These are phyloP conservation scores for Oryzias javanicus DNA, from an alignment of 2,113 vertebrate species.

Conservation along the genomic window DNA sequence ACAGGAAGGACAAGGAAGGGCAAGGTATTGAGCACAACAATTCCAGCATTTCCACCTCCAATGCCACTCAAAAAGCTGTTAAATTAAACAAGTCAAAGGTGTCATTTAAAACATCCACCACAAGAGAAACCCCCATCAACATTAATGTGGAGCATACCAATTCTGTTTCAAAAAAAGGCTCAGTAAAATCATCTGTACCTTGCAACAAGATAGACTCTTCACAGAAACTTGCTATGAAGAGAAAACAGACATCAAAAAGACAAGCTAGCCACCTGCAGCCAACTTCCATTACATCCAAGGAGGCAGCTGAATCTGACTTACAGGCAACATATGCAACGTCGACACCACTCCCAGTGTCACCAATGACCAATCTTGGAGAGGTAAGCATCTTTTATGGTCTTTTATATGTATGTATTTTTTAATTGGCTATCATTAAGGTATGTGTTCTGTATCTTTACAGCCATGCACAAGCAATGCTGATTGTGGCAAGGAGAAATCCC, in stretches of 20 bases:
- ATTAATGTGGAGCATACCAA: background rate
- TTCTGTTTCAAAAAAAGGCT: background rate
- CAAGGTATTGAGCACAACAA: too few relatives aligned
- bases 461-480: background rate
- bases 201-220: background rate
- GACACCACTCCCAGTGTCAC: conserved; percentile 43
- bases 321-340: conserved; percentile 48
- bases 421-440: background rate
- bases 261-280: background rate
- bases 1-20: too few relatives aligned
- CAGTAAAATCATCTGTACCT: background rate
- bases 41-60: too few relatives aligned
- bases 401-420: background rate
- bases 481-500: conserved; percentile 8
- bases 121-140: background rate
- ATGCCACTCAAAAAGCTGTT: background rate
- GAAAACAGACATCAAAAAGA: too few relatives aligned
- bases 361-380: conserved; percentile 18
- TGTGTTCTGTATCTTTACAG: conserved; percentile 20
- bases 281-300: conserved; percentile 8
- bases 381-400: conserved; percentile 23
- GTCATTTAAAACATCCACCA: conserved; percentile 1
- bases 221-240: background rate
- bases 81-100: conserved; percentile 2
- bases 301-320: conserved; percentile 22